Base-by-base conservation (phyloP, 2,888 invertebrate genomes). In the Drosophila antonietae region DNA sequence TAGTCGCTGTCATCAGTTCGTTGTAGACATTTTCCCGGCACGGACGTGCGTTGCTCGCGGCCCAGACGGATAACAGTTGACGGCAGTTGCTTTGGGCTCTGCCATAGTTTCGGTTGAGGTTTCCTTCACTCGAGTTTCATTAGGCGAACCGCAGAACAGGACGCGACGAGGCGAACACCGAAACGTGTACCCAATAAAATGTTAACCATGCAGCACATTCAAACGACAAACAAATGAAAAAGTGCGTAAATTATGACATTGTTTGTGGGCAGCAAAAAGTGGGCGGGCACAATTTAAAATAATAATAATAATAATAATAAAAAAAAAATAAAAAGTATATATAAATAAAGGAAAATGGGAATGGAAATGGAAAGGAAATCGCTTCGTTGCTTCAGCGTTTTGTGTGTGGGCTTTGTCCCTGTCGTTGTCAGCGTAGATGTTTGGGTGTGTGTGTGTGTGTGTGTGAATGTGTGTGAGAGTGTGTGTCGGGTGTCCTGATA, bases 21-120 rank as follows among this genome's bases (percentile, higher is more conserved):
- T 89, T 90, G 88, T 86, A 90, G 91, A 90, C 85, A 86, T 88
- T 91, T 90, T 82, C 78, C 81, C 86, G 88, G 88, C 82, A 70
- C 85, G 86, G 90, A 90, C 90, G 90, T 84, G 77, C 79, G 72
- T 65, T 65, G 55, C 39, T 73, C 80, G 66, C 57, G 69, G 63
- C 71, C 72, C 66, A 68, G 37, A 51, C 63, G 59, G 41, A 43
- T 59, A 51, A 64, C 49, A 68, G 58, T 75, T 64, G 75, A 65
- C 56, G 68, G 71, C 57, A 68, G 52, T 58, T 57, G 61, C 71
- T 62, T 64, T 52, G 56, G 55, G 58, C 65, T 52, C 46, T 52
- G 68, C 69, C 77, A 68, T 82, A 67, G 68, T 73, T 81, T 71
- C 69, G 62, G 53, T 75, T 72, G 80, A 57, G 78, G 71, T 60